These are phyloP conservation scores for Salpingus planirostris DNA, from an alignment of 2,888 invertebrate species.

Conservation along the genomic window DNA sequence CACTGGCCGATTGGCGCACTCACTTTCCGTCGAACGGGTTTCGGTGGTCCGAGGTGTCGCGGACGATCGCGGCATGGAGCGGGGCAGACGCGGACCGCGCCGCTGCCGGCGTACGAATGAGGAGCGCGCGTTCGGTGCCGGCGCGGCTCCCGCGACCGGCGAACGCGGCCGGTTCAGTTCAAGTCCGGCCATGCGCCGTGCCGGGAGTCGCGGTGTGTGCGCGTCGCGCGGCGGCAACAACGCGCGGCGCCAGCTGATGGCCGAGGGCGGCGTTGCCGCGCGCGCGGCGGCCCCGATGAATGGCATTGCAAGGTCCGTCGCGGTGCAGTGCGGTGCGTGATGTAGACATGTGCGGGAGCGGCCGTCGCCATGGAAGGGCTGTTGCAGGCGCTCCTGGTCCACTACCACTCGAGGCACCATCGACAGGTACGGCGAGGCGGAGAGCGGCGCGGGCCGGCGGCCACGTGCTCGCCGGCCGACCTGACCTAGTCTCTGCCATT, in stretches of 20 bases:
- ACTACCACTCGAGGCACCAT: constrained; percentile 38
- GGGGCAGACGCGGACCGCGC: too few species aligned
- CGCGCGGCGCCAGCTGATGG: constrained; percentile 38
- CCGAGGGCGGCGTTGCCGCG: constrained; percentile 40
- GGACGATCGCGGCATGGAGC: too few species aligned
- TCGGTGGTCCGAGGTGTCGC: too few species aligned
- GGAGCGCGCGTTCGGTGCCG: constrained; percentile 3
- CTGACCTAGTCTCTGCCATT: constrained; percentile 32
- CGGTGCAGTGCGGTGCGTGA: constrained; percentile 41
- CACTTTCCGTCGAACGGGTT: too few species aligned
- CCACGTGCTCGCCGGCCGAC: constrained; percentile 11
- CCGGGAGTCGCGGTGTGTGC: too few species aligned
- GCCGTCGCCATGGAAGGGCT: constrained; percentile 41
- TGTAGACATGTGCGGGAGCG: constrained; percentile 30
- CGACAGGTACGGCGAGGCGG: constrained; percentile 31
- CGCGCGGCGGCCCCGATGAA: constrained; percentile 60
- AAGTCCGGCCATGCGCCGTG: constrained; percentile 10
- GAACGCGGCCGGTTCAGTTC: neutral
- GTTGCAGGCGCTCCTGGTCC: constrained; percentile 40
- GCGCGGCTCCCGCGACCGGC: neutral
- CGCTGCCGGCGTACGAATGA: constrained; percentile 11
- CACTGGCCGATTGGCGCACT: too few species aligned
- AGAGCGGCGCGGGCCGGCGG: constrained; percentile 7
- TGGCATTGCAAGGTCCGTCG: constrained; percentile 50
- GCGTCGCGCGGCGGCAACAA: constrained; percentile 28